Base-by-base conservation (phyloP, 92 coral and sea anemone species). In the Virgularia gustaviana region DNA sequence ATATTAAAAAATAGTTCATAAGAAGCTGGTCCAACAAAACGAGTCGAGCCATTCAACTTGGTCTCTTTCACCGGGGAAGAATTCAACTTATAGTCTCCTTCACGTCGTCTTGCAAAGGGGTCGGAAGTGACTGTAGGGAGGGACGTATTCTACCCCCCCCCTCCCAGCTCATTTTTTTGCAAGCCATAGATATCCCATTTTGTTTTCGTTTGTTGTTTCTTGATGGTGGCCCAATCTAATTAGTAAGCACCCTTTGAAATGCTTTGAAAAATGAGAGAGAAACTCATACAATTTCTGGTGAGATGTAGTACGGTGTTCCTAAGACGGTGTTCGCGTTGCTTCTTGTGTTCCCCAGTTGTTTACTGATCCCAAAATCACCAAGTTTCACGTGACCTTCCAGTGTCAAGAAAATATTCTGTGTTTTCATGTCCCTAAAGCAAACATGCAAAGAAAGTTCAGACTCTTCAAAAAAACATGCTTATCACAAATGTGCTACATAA, bases 331-430 rank as follows among this genome's bases (percentile, higher is more conserved):
- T 68, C 20, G 73, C 73, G 85, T 94, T 94, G 72, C 96, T 96
- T 39, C 87, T 94, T 19, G 99, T 89, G 5, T 91, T 96, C 53
- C 90, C 99, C 5, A 94, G 92, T 54, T 94, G 99, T 49, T 94
- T 94, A 53, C 99, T 94, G 79, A 94, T 94, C 9, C 99, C 99
- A 83, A 94, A 94, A 71, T 94, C 99, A 56, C 99, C 99, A 20
- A 94, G 82, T 65, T 94, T 94, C 24, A 94, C 99, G 19, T 85
- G 90, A n/a, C 95, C 85, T 16, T 89, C 99, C 84, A 84, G 87
- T 10, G 99, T 94, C 11, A 94, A 79, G 57, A 94, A 94, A 25
- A 94, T 94, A 66, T 94, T 94, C 49, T 91, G 96, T 30, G 99
- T 94, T 80, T 94, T 94, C 76, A 94, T 76, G 72, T 94, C 99